Percentiles rank a stretch among this genome's conserved stretches.
These are phyloP conservation scores for Anabacerthia variegaticeps DNA, from an alignment of 2,797 vertebrate species.

Conservation along the genomic window DNA sequence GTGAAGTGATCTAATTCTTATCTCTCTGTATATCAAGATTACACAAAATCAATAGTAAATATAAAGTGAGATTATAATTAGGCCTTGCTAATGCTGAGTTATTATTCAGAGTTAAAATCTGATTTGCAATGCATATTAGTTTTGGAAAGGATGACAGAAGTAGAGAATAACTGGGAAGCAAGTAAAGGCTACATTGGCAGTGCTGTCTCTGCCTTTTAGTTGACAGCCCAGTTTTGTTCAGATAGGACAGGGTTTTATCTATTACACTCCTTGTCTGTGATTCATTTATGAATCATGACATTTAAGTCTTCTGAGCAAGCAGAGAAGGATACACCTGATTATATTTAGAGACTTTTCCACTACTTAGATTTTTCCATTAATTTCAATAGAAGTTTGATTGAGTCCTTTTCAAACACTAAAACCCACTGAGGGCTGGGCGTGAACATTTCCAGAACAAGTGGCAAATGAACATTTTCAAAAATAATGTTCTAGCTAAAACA, in stretches of 20 bases:
- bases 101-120: conserved; percentile 45
- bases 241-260: neutral
- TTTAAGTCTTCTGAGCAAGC: neutral
- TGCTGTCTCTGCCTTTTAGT: neutral
- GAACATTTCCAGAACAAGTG: conserved; percentile 43
- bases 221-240: neutral
- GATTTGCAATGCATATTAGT: conserved; percentile 19
- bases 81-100: neutral
- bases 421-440: conserved; percentile 36
- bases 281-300: neutral
- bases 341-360: conserved; percentile 43
- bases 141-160: neutral
- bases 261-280: neutral
- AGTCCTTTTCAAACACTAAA: conserved; percentile 32
- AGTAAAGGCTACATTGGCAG: neutral
- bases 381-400: conserved; percentile 16
- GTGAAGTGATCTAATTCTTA: neutral
- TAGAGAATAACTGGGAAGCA: neutral
- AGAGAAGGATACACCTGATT: conserved; percentile 2
- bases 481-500: conserved; percentile 20
- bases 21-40: conserved; percentile 11
- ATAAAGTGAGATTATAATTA: conserved; percentile 29
- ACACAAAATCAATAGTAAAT: conserved; percentile 23
- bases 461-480: conserved; percentile 43
- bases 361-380: conserved; percentile 51